phyloP scores from a whole-genome alignment of 1,140 invertebrate species.

The Caenorhabditis tropicalis region DNA sequence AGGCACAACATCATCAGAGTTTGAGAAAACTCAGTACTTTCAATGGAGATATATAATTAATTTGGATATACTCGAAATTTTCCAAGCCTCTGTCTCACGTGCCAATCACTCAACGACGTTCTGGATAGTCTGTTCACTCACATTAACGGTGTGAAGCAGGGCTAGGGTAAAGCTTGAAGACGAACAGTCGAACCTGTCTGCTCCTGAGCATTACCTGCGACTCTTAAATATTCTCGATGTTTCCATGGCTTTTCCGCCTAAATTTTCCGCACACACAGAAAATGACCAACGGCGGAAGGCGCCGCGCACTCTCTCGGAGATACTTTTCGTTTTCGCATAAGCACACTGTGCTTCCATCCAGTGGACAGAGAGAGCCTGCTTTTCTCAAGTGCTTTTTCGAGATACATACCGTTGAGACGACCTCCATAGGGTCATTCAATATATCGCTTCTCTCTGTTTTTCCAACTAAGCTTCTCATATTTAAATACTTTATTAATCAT shows the following conservation, averaged over 20 bases:
- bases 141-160: not conserved
- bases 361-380: not conserved
- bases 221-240: not conserved
- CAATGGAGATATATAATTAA: no score
- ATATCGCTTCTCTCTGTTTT: not conserved
- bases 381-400: constrained; percentile 35
- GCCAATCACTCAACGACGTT: no score
- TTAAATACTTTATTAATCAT: not conserved
- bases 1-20: no score
- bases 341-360: not conserved
- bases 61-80: no score
- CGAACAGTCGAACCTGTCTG: not conserved
- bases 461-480: not conserved
- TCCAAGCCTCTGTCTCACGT: no score
- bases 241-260: constrained; percentile 6
- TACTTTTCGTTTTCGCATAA: constrained; percentile 41
- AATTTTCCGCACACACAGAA: constrained; percentile 7
- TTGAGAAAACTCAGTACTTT: no score
- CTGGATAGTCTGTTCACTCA: no score
- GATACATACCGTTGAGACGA: constrained; percentile 4
- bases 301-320: not conserved
- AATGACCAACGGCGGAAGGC: constrained; percentile 7
- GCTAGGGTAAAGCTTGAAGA: not conserved
- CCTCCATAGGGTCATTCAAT: constrained; percentile 14
- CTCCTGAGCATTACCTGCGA: not conserved